Percentiles rank a stretch among this genome's conserved stretches.
Evolutionary conservation across 1,140 invertebrate genomes (phyloP).

Genomic region (Lucilia sericata): DNA sequence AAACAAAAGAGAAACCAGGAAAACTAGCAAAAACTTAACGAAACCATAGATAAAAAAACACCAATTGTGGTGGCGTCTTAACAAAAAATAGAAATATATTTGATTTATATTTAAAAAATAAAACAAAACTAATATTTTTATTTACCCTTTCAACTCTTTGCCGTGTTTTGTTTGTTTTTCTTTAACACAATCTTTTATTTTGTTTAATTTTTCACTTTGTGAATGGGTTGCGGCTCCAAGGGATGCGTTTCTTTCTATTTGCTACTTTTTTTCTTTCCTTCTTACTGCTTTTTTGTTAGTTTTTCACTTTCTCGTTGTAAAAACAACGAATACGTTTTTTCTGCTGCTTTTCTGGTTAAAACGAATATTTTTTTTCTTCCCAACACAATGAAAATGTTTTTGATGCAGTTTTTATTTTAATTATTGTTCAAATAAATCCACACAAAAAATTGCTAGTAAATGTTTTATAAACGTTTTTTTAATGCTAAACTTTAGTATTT

Average conservation of each 20-base stretch:
- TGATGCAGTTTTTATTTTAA: neutral
- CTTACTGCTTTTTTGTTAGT: neutral
- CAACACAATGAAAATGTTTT: constrained; percentile 16
- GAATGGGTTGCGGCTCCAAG: constrained; percentile 24
- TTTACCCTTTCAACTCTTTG: neutral
- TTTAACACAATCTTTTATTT: neutral
- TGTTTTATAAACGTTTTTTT: neutral
- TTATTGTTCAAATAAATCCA: neutral
- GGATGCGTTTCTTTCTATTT: neutral
- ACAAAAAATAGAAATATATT: neutral
- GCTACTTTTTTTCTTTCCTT: neutral
- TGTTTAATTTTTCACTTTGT: neutral
- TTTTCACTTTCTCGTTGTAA: constrained; percentile 27
- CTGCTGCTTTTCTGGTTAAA: neutral
- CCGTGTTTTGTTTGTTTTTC: neutral
- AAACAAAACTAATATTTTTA: neutral
- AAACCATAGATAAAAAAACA: neutral
- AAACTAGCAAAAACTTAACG: constrained; percentile 6
- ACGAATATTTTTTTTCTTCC: neutral
- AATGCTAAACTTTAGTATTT: neutral
- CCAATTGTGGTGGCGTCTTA: constrained; percentile 8
- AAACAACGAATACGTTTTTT: constrained; percentile 7
- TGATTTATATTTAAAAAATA: neutral
- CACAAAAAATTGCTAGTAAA: too few relatives aligned
- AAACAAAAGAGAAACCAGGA: neutral